Evolutionary conservation across 2,888 invertebrate genomes (phyloP), one percentile per base, ranked within the genome.

Genomic region (Subacronicta megacephala): DNA sequence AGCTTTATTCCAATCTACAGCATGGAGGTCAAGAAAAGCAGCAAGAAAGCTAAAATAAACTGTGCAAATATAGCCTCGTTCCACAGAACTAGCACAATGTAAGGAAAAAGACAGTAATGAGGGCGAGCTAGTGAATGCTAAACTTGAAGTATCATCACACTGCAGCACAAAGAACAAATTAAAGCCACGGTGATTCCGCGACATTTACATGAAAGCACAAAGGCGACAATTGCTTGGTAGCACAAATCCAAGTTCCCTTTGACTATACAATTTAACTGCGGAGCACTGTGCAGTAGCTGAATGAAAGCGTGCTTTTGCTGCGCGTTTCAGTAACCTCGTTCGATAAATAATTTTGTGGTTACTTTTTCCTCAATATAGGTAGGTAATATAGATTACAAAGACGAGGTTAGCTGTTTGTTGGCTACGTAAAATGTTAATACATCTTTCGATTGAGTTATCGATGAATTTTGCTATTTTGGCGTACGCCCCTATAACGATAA

Each of bases 91-190:
- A 9, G 51, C 46, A 36, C 63, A 52, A 35, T 40, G 16, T 45
- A 45, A 56, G 51, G 43, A 49, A 44, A 45, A 40, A 42, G 47
- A 6, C 31, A 16, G 49, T 66, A 70, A 70, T 64, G 52, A 70
- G 55, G 29, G 50, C 46, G 38, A 43, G 54, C 51, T 37, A 18
- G 50, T 53, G 63, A 54, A 56, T 57, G 20, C 45, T 62, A 55
- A 41, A 56, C 68, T 59, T 47, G 42, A 47, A 58, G 58, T 65
- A 56, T 54, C 52, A 53, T 33, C 20, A 40, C 47, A 49, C 23
- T 53, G 66, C 62, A 51, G 37, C 64, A 62, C 59, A 61, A 56
- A 72, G 71, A 45, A 69, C 50, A 65, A 69, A 72, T 57, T 52
- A 65, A 41, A 45, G 38, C 45, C 23, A 26, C 62, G 16, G 42